phyloP scores from a whole-genome alignment of 2,797 vertebrate species.

The Bovichtus variegatus region DNA sequence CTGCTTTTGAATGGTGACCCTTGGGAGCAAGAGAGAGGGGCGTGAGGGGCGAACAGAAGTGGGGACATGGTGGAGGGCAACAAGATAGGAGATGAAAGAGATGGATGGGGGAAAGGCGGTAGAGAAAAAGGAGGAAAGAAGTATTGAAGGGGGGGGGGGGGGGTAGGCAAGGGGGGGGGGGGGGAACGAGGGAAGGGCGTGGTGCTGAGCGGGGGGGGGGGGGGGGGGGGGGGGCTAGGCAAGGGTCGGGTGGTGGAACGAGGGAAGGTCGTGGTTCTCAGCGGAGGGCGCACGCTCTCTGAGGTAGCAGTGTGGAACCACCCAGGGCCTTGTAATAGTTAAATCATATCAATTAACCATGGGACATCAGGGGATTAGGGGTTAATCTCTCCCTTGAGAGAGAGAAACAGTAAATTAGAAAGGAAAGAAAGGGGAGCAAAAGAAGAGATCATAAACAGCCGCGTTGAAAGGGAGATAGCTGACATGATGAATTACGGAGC shows the following conservation, averaged over 20 bases:
- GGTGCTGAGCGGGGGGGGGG: conserved; percentile 54
- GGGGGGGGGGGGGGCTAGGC: conserved; percentile 6
- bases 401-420: conserved; percentile 73
- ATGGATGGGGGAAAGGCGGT: conserved; percentile 39
- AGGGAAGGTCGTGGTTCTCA: conserved; percentile 56
- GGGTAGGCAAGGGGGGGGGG: conserved; percentile 11
- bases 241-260: conserved; percentile 16
- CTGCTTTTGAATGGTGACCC: conserved; percentile 47
- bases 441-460: conserved; percentile 44
- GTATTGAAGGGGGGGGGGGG: conserved; percentile 13
- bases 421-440: conserved; percentile 47
- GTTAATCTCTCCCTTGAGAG: conserved; percentile 88
- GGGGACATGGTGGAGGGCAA: conserved; percentile 11
- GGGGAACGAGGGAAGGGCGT: conserved; percentile 38
- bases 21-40: conserved; percentile 38
- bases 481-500: conserved; percentile 57
- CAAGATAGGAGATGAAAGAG: conserved; percentile 52
- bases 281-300: conserved; percentile 48
- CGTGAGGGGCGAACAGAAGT: conserved; percentile 36
- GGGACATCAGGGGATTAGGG: conserved; percentile 84
- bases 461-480: conserved; percentile 31
- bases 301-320: conserved; percentile 78
- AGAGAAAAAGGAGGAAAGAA: conserved; percentile 23
- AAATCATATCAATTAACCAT: conserved; percentile 91
- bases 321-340: conserved; percentile 78